Percentiles rank a stretch among this genome's conserved stretches.
Evolutionary conservation across 2,888 invertebrate genomes (phyloP).

Genomic region (Trilocha varians): DNA sequence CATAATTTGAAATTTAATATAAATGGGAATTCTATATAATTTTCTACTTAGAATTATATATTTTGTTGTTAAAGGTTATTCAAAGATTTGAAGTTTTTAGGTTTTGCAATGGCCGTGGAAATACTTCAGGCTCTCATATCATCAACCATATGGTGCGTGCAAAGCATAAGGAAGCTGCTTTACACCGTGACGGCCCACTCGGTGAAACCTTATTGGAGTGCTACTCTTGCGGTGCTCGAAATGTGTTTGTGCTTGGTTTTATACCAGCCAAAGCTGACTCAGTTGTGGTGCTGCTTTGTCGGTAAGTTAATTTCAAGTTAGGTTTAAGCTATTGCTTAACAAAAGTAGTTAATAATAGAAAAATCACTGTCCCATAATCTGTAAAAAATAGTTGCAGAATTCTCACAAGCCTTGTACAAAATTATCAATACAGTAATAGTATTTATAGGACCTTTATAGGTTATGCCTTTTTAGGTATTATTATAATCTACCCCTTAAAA

Average conservation of each 20-base stretch:
- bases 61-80: too few species aligned
- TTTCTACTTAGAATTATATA: too few species aligned
- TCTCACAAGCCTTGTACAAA: too few species aligned
- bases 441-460: too few species aligned
- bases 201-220: slow-evolving; percentile 99
- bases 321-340: neutral
- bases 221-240: slow-evolving; percentile 98
- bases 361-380: too few species aligned
- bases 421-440: too few species aligned
- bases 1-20: too few species aligned
- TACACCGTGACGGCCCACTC: slow-evolving; percentile 97
- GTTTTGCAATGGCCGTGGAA: slow-evolving; percentile 99
- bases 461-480: too few species aligned
- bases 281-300: slow-evolving; percentile 95
- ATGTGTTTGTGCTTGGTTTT: slow-evolving; percentile 98
- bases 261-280: slow-evolving; percentile 99
- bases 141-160: slow-evolving; percentile 98
- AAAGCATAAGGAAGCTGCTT: slow-evolving; percentile 99
- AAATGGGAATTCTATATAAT: too few species aligned
- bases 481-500: too few species aligned
- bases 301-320: slow-evolving; percentile 54
- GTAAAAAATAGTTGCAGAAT: too few species aligned
- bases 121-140: slow-evolving; percentile 98
- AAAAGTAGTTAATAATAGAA: too few species aligned
- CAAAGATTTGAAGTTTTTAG: slow-evolving; percentile 23